Evolutionary conservation across 2,797 vertebrate species (phyloP).

Genomic region (Anguilla megastoma): DNA sequence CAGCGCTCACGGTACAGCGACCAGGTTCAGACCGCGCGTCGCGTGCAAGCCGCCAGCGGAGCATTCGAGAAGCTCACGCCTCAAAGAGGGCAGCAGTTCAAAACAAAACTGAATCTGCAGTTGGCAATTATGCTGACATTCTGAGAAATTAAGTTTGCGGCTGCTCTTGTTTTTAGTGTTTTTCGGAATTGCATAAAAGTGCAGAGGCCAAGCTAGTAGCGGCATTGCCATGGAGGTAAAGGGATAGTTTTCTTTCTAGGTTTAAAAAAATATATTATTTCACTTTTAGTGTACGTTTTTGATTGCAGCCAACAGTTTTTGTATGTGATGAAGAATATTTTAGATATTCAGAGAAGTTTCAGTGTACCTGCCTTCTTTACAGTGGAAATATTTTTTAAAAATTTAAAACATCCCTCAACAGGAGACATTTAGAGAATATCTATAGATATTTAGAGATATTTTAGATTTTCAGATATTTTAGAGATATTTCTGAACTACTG

Average conservation of each 20-base stretch:
- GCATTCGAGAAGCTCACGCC: neutral
- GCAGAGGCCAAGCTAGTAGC: neutral
- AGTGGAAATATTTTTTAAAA: too few species aligned
- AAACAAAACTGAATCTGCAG: neutral
- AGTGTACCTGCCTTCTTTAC: too few species aligned
- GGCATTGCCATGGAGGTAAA: neutral
- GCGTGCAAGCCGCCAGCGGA: neutral
- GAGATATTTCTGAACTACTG: too few species aligned
- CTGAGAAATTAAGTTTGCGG: neutral
- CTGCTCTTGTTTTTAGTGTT: neutral
- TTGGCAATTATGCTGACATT: neutral
- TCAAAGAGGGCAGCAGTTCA: too few species aligned
- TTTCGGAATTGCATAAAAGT: neutral
- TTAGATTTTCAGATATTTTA: too few species aligned
- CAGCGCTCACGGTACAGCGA: conserved; percentile 18
- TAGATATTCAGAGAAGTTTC: too few species aligned
- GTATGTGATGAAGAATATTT: too few species aligned
- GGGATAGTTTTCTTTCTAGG: neutral
- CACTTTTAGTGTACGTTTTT: neutral
- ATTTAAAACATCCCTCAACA: too few species aligned
- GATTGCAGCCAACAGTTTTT: neutral
- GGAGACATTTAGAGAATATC: too few species aligned
- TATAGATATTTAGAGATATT: too few species aligned
- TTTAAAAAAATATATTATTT: too few species aligned
- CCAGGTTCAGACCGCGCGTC: neutral